phyloP scores from a whole-genome alignment of 1,140 invertebrate species.

The Drosophila elegans region DNA sequence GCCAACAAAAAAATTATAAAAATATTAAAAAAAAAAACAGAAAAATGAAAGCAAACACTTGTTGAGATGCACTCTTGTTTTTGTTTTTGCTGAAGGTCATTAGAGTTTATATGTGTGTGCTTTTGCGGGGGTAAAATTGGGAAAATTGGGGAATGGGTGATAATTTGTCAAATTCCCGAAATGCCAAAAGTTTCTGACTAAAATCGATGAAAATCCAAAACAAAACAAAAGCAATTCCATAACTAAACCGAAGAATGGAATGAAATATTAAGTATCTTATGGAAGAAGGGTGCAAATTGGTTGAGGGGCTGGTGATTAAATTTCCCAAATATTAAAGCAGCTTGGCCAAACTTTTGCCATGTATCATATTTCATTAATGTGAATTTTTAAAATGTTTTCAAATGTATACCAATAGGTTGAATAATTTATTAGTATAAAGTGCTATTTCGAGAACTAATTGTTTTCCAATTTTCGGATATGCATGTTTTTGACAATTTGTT shows the following conservation, averaged over 20 bases:
- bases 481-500: too few species aligned
- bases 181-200: neutral
- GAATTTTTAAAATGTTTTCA: neutral
- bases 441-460: too few species aligned
- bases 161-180: constrained; percentile 6
- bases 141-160: neutral
- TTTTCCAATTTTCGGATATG: too few species aligned
- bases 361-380: neutral
- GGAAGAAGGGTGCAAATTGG: neutral
- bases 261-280: neutral
- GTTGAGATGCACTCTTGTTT: constrained; percentile 35
- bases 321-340: neutral
- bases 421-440: too few species aligned
- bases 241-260: neutral
- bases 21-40: constrained; percentile 4
- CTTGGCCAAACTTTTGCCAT: too few species aligned
- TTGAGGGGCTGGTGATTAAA: neutral
- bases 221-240: neutral
- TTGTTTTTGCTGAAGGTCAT: constrained; percentile 16
- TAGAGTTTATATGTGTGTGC: neutral
- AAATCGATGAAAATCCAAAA: neutral
- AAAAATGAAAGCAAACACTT: constrained; percentile 27
- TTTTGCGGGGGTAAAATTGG: neutral
- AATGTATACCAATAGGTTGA: too few species aligned
- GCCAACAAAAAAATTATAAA: constrained; percentile 9